Percentiles rank a stretch among this genome's conserved stretches.
phyloP scores from a whole-genome alignment of 2,888 invertebrate genomes.

The Horisme vitalbata region DNA sequence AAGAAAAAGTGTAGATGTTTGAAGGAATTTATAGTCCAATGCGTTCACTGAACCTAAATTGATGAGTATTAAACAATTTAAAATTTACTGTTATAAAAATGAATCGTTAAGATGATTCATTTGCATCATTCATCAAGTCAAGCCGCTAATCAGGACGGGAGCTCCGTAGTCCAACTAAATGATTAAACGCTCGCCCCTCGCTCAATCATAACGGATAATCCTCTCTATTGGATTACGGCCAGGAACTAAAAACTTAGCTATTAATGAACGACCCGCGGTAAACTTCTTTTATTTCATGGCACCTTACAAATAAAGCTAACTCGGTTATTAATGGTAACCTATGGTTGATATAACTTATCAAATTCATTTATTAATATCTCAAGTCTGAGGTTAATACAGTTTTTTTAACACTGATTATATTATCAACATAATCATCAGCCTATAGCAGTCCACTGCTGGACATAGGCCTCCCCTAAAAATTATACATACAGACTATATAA shows the following conservation, averaged over 20 bases:
- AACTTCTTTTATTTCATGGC: neutral
- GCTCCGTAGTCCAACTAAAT: conserved; percentile 30
- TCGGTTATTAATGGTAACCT: too few species aligned
- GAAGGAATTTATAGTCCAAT: too few species aligned
- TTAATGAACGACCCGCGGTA: conserved; percentile 23
- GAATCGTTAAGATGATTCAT: conserved; percentile 18
- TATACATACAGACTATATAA: too few species aligned
- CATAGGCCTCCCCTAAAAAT: too few species aligned
- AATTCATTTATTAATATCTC: too few species aligned
- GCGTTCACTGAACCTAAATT: neutral
- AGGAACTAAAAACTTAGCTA: conserved; percentile 33
- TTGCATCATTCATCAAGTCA: conserved; percentile 30
- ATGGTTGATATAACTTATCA: too few species aligned
- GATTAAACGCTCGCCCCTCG: conserved; percentile 29
- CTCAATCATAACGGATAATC: conserved; percentile 36
- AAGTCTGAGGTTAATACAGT: too few species aligned
- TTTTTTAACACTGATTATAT: too few species aligned
- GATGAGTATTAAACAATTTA: neutral
- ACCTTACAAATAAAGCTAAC: too few species aligned
- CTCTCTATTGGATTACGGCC: conserved; percentile 33
- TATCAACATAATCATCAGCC: too few species aligned
- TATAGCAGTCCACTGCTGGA: too few species aligned
- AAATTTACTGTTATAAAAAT: neutral
- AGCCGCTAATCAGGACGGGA: conserved; percentile 26
- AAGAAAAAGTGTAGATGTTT: too few species aligned